Evolutionary conservation across 1,140 invertebrate species (phyloP), one percentile per base, ranked within the genome.

Genomic region (Temnothorax curvispinosus): DNA sequence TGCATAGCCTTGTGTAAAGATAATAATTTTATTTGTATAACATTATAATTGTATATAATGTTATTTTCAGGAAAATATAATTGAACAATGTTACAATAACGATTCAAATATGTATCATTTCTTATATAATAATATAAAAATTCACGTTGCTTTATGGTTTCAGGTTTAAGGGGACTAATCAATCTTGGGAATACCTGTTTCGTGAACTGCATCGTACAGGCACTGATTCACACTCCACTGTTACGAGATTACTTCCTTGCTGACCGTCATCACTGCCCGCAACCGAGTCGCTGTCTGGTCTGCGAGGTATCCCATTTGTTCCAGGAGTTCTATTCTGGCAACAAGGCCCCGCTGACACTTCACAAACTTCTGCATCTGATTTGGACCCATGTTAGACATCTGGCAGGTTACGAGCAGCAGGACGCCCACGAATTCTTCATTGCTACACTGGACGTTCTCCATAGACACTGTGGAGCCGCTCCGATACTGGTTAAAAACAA

Each of bases 351-450:
- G 0, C 95, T 99, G 92, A 98, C 98, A 18, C 96, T 99, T 56
- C 98, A 98, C 94, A 97, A 98, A 56, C 95, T 99, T 60, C 96
- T 99, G 71, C 98, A 99, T 95, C 96, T 99, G 91, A 99, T 99
- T 89, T 99, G 99, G 99, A 99, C 98, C 4, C 98, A 99, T 95
- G 99, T 98, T 44, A 97, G 97, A 82, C 98, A 99, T 94, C 96
- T 99, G 88, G 98, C 99, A 47, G 98, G 99, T 54, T 99, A 99
- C 94, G 98, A 99, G 93, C 99, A 99, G 94, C 99, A 99, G 95
- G 99, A 99, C 95, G 99, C 99, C 77, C 99, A 99, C 93, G 99
- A 99, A 96, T 99, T 99, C 95, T 99, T 99, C 92, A 99, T 99
- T 72, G 98, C 99, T 21, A 98, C 98, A 2, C 96, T 99, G 35